A percentile compares a stretch with the other conserved stretches of the same genome.
These are phyloP conservation scores for Casuarius casuarius DNA, from an alignment of 2,113 vertebrate species.

Conservation along the genomic window DNA sequence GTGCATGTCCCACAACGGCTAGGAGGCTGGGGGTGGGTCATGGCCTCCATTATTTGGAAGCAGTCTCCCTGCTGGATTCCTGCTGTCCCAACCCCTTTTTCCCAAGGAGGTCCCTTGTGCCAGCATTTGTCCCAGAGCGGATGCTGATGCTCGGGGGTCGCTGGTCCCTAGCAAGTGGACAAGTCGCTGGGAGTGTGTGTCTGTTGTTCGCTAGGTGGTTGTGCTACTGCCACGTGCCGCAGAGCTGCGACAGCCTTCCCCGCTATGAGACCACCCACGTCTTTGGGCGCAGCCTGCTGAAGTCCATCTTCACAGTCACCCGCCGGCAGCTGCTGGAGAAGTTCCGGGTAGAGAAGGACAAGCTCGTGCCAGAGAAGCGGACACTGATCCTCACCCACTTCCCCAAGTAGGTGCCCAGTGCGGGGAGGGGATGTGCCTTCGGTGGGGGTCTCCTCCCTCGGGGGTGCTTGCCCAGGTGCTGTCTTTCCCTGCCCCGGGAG, in stretches of 20 bases:
- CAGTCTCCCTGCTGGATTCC: not conserved
- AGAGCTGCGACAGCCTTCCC: slow-evolving; percentile 97
- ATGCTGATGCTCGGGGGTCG: fast-evolving
- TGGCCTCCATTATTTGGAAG: not conserved
- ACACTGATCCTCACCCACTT: slow-evolving; percentile 98
- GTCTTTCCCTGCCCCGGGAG: not conserved
- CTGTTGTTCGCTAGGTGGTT: slow-evolving; percentile 83
- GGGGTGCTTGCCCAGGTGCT: fast-evolving
- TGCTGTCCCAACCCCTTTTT: too few relatives aligned
- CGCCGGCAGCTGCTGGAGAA: slow-evolving; percentile 97
- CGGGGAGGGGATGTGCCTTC: not conserved
- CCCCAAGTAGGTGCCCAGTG: slow-evolving; percentile 85
- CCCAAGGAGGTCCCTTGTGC: not conserved
- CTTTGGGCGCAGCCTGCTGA: slow-evolving; percentile 94
- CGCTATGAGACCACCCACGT: slow-evolving; percentile 97
- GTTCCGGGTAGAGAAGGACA: slow-evolving; percentile 98
- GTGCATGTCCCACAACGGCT: not conserved
- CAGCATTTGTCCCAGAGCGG: not conserved
- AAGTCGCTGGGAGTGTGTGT: fast-evolving
- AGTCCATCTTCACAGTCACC: slow-evolving; percentile 97
- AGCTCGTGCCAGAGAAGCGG: slow-evolving; percentile 95
- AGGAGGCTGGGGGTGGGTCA: not conserved
- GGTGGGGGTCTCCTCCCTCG: not conserved
- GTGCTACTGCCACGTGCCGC: slow-evolving; percentile 97
- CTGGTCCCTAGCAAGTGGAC: not conserved